These are phyloP conservation scores for Cygnus atratus DNA, from an alignment of 2,113 vertebrate species.

Conservation along the genomic window DNA sequence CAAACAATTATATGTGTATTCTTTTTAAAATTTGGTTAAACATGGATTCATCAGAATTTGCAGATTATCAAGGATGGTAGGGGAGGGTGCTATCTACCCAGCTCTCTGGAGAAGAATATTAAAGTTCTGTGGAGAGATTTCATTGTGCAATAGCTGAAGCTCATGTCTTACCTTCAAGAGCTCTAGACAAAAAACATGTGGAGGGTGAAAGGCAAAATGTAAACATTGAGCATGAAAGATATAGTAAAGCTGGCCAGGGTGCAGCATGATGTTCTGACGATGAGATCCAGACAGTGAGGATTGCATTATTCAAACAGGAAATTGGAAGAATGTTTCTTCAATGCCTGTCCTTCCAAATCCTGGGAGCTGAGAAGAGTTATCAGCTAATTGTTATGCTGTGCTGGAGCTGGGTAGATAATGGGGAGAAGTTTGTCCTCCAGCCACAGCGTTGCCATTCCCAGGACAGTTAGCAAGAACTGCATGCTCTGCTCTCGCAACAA, in stretches of 20 bases:
- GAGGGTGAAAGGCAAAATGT: constrained; percentile 29
- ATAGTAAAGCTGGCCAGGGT: background rate
- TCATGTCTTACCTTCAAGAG: constrained; percentile 30
- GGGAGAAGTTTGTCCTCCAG: background rate
- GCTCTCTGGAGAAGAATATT: background rate
- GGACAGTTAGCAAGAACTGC: background rate
- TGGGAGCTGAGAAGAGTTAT: background rate
- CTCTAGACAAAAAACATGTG: constrained; percentile 38
- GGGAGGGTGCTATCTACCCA: background rate
- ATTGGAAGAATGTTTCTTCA: background rate
- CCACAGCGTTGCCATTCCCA: background rate
- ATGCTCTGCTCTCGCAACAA: background rate
- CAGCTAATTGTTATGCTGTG: background rate
- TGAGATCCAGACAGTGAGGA: background rate
- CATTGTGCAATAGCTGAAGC: background rate
- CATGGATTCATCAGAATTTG: background rate
- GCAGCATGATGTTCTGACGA: background rate
- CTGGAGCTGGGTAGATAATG: background rate
- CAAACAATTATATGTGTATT: background rate
- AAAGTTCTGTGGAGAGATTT: background rate
- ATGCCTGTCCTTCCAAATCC: background rate
- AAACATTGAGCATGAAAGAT: constrained; percentile 29
- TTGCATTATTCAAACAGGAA: background rate
- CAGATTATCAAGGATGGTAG: background rate
- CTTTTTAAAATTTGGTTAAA: background rate